Percentiles rank a stretch among this genome's conserved stretches.
phyloP scores from a whole-genome alignment of 2,797 vertebrate genomes.

The Anolis apletophallus region DNA sequence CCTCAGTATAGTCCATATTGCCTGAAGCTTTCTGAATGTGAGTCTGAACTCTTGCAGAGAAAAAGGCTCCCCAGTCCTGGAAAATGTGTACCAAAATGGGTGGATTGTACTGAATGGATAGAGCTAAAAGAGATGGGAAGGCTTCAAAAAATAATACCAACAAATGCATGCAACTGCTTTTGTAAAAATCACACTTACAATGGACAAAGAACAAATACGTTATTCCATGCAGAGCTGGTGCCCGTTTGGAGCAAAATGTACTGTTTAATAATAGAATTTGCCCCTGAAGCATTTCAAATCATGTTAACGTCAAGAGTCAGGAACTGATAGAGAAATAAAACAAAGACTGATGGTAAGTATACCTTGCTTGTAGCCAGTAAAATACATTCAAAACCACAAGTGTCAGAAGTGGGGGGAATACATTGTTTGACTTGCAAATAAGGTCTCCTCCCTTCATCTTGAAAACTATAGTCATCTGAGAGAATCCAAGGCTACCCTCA shows the following conservation, averaged over 20 bases:
- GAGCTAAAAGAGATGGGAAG: neutral
- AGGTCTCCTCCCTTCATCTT: neutral
- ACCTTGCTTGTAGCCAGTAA: slow-evolving; percentile 19
- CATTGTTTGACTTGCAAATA: neutral
- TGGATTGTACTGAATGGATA: neutral
- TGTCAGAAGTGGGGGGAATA: slow-evolving; percentile 31
- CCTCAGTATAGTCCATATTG: neutral
- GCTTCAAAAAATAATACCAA: neutral
- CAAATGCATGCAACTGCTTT: neutral
- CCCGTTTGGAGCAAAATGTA: neutral
- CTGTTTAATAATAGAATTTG: slow-evolving; percentile 15
- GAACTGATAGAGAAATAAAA: slow-evolving; percentile 16
- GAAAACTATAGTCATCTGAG: slow-evolving; percentile 9
- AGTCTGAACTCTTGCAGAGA: neutral
- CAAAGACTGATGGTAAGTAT: neutral
- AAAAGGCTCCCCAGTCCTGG: neutral
- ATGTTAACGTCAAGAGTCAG: slow-evolving; percentile 8
- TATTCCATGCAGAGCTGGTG: neutral
- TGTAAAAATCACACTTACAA: neutral
- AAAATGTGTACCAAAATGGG: neutral
- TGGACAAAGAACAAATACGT: neutral
- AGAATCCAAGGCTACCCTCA: neutral
- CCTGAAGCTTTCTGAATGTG: neutral
- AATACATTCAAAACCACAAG: neutral
- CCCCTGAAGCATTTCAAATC: slow-evolving; percentile 23